Base-by-base conservation (phyloP, 2,797 vertebrate species). In the Sebastes kiyomatsui region DNA sequence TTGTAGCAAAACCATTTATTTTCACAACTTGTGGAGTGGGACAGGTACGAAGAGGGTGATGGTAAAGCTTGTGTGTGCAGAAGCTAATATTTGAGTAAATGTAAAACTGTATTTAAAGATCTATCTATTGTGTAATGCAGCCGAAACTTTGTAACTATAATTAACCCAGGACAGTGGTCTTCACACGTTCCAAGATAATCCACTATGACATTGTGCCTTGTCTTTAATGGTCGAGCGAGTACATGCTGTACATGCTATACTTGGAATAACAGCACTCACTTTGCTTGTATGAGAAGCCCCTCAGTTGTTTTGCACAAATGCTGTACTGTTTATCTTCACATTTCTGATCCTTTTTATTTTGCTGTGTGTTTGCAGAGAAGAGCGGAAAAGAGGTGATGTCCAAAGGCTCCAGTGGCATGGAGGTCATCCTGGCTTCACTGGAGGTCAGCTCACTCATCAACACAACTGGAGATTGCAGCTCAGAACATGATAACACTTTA, bases 321-420 rank as follows among this genome's bases (percentile, higher is more conserved):
- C 16, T 7, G 20, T 1, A 14, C 30, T 49, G 16, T 73, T 38
- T 52, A 12, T 61, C 5, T 59, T 81, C 7, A 25, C 5, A 52
- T 77, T 55, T 87, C 5, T 76, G 9, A 61, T 58, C 2, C 23
- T 13, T 25, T 79, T 52, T 13, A 54, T 33, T 62, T 28, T 30
- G n/a, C 82, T 90, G 67, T 95, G 18, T 80, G 59, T 96, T 13
- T 0, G 55, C 94, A 99, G 99, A 99, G 94, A 99, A 98, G 95
- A 97, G 96, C n/a, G 97, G 94, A 82, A 99, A 97, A 90, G 99
- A 99, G 91, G 96, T 99, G 88, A 98, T 97, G 93, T 96, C 97
- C 79, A 99, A 99, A 95, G 97, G 97, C 76, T 98, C 97, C 87
- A 97, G 93, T 85, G 98, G 96, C 87, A 97, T 99, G 95, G 98